Evolutionary conservation across 1,140 invertebrate genomes (phyloP).

Genomic region (Megalonaias nervosa): DNA sequence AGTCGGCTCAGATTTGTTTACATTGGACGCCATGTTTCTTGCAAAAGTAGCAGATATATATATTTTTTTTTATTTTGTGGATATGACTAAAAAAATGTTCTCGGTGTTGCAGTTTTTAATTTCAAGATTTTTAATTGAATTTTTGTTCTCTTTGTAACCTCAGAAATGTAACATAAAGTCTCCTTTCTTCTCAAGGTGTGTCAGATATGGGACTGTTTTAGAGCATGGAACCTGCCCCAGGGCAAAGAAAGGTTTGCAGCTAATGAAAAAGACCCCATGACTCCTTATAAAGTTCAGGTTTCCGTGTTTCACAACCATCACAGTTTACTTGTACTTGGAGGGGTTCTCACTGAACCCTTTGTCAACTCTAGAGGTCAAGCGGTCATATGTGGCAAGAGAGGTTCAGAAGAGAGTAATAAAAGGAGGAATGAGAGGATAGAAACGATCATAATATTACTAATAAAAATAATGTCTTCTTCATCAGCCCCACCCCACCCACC

Average conservation of each 20-base stretch:
- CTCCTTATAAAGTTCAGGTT: not conserved
- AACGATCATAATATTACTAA: not conserved
- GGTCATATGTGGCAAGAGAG: slow-evolving; percentile 25
- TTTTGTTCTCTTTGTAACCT: too few relatives aligned
- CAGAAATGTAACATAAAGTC: not conserved
- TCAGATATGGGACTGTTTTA: slow-evolving; percentile 33
- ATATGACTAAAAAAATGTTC: too few relatives aligned
- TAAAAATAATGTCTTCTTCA: too few relatives aligned
- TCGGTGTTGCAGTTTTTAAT: too few relatives aligned
- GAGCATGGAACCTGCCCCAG: slow-evolving; percentile 25
- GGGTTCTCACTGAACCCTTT: not conserved
- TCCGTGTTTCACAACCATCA: slow-evolving; percentile 20
- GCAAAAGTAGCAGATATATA: too few relatives aligned
- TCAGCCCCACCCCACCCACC: rapidly evolving
- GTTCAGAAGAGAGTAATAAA: slow-evolving; percentile 10
- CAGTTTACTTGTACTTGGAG: not conserved
- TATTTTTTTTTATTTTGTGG: too few relatives aligned
- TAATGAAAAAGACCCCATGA: slow-evolving; percentile 16
- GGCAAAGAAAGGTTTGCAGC: slow-evolving; percentile 4
- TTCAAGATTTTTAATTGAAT: too few relatives aligned
- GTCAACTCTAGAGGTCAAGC: slow-evolving; percentile 4
- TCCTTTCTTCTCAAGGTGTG: slow-evolving; percentile 3
- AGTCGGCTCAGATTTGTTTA: too few relatives aligned
- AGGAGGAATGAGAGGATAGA: slow-evolving; percentile 18
- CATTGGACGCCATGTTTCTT: too few relatives aligned